phyloP scores from a whole-genome alignment of 2,113 vertebrate species.

The Copsychus sechellarum region DNA sequence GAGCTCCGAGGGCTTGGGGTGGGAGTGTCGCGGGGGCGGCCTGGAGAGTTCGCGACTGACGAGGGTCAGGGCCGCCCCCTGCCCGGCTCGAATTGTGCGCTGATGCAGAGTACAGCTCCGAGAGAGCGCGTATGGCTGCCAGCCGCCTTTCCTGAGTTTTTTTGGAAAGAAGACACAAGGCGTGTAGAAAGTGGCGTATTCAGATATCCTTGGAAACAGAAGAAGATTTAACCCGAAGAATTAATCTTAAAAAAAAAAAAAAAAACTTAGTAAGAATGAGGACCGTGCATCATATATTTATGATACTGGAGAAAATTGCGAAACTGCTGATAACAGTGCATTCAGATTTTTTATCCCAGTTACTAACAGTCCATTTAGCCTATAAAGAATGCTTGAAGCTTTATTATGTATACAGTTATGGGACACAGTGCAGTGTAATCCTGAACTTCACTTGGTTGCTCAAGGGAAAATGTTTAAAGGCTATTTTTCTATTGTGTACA shows the following conservation, averaged over 20 bases:
- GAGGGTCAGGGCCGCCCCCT: rapidly evolving
- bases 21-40: not conserved
- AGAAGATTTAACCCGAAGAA: not conserved
- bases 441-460: not conserved
- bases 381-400: not conserved
- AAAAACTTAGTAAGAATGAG: not conserved
- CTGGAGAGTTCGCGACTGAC: not conserved
- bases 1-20: not conserved
- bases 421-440: not conserved
- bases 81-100: rapidly evolving
- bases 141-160: not conserved
- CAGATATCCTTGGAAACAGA: slow-evolving; percentile 13
- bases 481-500: rapidly evolving
- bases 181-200: not conserved
- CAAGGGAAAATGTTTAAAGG: not conserved
- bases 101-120: rapidly evolving
- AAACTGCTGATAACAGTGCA: not conserved
- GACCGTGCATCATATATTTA: rapidly evolving
- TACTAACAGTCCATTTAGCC: not conserved
- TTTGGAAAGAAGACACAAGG: not conserved
- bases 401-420: rapidly evolving
- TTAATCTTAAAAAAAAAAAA: not conserved
- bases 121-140: rapidly evolving
- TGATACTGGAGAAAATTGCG: too few species aligned
- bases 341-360: not conserved